Base-by-base conservation (phyloP, 2,113 vertebrate genomes). In the Empidonax alnorum region DNA sequence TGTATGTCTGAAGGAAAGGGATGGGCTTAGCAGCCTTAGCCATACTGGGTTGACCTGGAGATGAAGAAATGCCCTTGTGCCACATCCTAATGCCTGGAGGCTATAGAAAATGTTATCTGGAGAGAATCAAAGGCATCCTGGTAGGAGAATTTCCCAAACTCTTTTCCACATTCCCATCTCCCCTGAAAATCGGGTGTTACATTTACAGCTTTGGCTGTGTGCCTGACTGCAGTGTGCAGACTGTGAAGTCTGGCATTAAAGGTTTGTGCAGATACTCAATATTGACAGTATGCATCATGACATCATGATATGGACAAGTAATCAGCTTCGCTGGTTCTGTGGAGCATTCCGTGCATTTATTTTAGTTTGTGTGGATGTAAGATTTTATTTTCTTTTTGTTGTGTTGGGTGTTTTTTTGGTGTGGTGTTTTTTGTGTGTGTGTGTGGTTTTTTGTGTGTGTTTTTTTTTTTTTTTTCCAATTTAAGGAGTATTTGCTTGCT, bases 121-220 rank as follows among this genome's bases (percentile, higher is more conserved):
- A 93, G 68, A 58, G 39, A 81, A 72, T 81, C 86, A 82, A 53
- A 90, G 47, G 52, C 80, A 75, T 92, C 28, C 37, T 93, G 5
- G 2, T 37, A 85, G 59, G 63, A 96, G 79, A 84, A 42, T 90
- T 93, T 97, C 79, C 65, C 76, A 46, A 95, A 88, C 79, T 58
- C 49, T 95, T 96, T 94, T 81, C 61, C 92, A 96, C 68, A 47
- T 92, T 90, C 80, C 85, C 83, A 75, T 86, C 68, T 87, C 13
- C 44, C 53, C 56, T 93, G 94, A 90, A 96, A 94, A 86, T 89
- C 62, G 2, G 11, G 80, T 95, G 90, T 94, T 90, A 90, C 69
- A 61, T 96, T 95, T 96, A 94, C 4, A 39, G 83, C 93, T 90
- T 93, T 95, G 93, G 88, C 92, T 94, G 78, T 75, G 73, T 44